phyloP scores from a whole-genome alignment of 2,888 invertebrate species.

The Drosophila kambysellisi region DNA sequence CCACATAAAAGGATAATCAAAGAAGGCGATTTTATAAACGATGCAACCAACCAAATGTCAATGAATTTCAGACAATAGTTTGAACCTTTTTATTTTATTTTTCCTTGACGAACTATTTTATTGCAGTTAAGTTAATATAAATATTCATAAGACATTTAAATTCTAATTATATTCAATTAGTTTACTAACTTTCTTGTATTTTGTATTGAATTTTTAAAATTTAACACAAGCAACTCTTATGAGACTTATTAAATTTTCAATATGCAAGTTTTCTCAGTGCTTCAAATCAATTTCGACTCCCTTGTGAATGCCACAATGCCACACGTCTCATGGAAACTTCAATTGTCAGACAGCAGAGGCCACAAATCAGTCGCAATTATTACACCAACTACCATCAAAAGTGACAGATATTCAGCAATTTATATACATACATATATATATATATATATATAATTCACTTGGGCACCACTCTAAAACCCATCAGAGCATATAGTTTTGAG shows the following conservation, averaged over 20 bases:
- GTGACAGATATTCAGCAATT: not conserved
- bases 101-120: not conserved
- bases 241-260: not conserved
- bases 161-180: not conserved
- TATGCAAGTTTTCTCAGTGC: not conserved
- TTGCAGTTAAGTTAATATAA: not conserved
- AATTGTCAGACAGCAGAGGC: conserved; percentile 36
- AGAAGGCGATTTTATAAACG: conserved; percentile 23
- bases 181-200: not conserved
- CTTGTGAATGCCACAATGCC: conserved; percentile 28
- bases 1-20: conserved; percentile 42
- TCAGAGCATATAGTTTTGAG: conserved; percentile 31
- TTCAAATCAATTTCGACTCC: not conserved
- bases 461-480: conserved; percentile 23
- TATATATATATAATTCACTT: not conserved
- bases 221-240: not conserved
- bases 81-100: not conserved
- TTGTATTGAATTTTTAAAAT: not conserved
- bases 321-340: conserved; percentile 40
- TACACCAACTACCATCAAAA: conserved; percentile 38
- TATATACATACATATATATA: not conserved
- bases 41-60: conserved; percentile 3
- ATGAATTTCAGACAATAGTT: not conserved
- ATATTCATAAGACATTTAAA: not conserved
- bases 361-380: conserved; percentile 73